A percentile compares a stretch with the other conserved stretches of the same genome.
phyloP scores from a whole-genome alignment of 2,113 vertebrate genomes.

The Oenanthe melanoleuca region DNA sequence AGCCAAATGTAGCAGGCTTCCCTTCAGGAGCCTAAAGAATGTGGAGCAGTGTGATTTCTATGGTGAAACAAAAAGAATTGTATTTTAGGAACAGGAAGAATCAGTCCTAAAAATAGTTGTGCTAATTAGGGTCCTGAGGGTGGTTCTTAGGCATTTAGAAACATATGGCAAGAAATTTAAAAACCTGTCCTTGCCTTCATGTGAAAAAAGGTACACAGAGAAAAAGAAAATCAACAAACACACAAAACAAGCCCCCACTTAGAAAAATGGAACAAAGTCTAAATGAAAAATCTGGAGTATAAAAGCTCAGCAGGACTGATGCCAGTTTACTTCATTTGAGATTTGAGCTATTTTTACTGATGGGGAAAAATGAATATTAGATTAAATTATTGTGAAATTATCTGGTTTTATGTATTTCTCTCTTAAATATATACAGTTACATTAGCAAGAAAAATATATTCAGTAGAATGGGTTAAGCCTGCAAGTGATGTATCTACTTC shows the following conservation, averaged over 20 bases:
- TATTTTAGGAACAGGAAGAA: slow-evolving; percentile 8
- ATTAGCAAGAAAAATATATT: background rate
- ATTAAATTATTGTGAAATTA: background rate
- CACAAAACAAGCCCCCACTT: background rate
- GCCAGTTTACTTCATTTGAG: background rate
- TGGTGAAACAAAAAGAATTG: background rate
- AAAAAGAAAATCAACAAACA: background rate
- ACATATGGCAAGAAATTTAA: background rate
- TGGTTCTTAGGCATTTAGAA: background rate
- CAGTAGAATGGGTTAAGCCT: background rate
- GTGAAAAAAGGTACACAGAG: background rate
- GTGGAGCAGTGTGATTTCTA: background rate
- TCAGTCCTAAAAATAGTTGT: background rate
- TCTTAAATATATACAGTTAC: background rate
- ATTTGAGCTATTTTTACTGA: background rate
- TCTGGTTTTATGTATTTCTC: background rate
- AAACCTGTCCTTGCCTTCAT: background rate
- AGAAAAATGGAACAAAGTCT: background rate
- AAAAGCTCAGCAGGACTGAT: background rate
- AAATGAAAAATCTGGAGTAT: background rate
- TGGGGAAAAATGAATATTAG: background rate
- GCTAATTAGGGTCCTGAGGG: background rate
- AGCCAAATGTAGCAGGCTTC: background rate
- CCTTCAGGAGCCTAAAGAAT: background rate
- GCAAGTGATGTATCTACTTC: background rate